Conservation (phyloP, 2,113 vertebrate species). For the Hymenochirus boettgeri region DNA sequence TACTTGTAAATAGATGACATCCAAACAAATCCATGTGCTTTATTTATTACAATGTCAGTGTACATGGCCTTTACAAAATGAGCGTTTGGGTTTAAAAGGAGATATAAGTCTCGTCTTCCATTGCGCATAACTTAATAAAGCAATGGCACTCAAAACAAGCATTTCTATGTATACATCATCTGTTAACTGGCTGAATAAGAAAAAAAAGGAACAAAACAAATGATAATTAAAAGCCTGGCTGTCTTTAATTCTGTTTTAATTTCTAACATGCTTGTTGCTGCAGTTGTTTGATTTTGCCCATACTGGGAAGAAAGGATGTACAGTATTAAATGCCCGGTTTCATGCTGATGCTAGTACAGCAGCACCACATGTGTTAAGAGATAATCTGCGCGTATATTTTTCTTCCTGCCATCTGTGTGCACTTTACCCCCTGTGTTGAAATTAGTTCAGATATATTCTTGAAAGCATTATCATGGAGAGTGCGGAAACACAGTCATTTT, state of each 20-base stretch:
- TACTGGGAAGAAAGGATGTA: slow-evolving; percentile 21
- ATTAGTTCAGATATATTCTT: slow-evolving; percentile 17
- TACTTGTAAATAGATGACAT: not conserved
- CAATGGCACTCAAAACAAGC: not conserved
- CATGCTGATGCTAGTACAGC: not conserved
- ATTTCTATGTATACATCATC: slow-evolving; percentile 12
- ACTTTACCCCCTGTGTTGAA: slow-evolving; percentile 21
- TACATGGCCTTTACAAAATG: not conserved
- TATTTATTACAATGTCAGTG: not conserved
- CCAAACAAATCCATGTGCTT: not conserved
- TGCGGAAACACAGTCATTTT: slow-evolving; percentile 1
- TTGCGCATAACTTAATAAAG: not conserved
- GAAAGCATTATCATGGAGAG: not conserved
- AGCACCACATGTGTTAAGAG: slow-evolving; percentile 12
- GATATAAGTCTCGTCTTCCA: not conserved
- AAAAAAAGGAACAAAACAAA: not conserved
- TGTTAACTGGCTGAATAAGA: not conserved
- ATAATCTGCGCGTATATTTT: slow-evolving; percentile 16
- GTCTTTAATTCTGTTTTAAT: slow-evolving; percentile 36
- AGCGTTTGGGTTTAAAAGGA: no score
- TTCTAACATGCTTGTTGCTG: slow-evolving; percentile 23
- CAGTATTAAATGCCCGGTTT: slow-evolving; percentile 18
- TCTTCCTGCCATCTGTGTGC: not conserved
- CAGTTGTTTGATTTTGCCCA: slow-evolving; percentile 30
- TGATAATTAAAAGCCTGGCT: not conserved